Percentiles rank a stretch among this genome's conserved stretches.
These are phyloP conservation scores for Drosophila leontia DNA, from an alignment of 1,140 invertebrate species.

Conservation along the genomic window DNA sequence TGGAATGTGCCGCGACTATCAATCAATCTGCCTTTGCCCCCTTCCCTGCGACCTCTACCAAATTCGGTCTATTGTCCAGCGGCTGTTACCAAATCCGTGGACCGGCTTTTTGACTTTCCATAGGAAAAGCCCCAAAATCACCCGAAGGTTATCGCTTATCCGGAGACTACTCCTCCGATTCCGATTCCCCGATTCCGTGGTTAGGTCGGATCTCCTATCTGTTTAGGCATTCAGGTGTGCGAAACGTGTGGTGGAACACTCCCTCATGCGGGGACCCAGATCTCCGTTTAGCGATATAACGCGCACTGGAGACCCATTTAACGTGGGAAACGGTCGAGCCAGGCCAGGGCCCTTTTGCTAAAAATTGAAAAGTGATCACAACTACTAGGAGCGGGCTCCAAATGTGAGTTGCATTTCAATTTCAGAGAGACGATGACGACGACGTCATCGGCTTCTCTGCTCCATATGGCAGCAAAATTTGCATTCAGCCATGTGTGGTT, in stretches of 20 bases:
- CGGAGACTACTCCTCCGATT: slow-evolving; percentile 28
- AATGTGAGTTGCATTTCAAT: slow-evolving; percentile 74
- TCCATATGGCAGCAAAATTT: slow-evolving; percentile 73
- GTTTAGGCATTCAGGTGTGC: slow-evolving; percentile 64
- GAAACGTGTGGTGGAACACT: slow-evolving; percentile 57
- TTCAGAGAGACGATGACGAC: slow-evolving; percentile 43
- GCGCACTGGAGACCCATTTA: slow-evolving; percentile 57
- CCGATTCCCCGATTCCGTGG: slow-evolving; percentile 6
- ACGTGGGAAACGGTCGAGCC: slow-evolving; percentile 61
- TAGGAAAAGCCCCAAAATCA: slow-evolving; percentile 72
- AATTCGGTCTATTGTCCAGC: slow-evolving; percentile 59
- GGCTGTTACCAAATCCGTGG: slow-evolving; percentile 47
- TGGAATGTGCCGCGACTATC: slow-evolving; percentile 81
- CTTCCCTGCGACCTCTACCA: slow-evolving; percentile 34
- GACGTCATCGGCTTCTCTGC: slow-evolving; percentile 63
- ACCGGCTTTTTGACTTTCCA: slow-evolving; percentile 74
- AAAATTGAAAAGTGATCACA: slow-evolving; percentile 36
- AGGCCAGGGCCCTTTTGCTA: slow-evolving; percentile 59
- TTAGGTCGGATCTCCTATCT: slow-evolving; percentile 21
- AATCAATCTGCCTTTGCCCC: slow-evolving; percentile 69
- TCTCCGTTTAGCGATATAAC: slow-evolving; percentile 33
- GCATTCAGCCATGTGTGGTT: slow-evolving; percentile 61
- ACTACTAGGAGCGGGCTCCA: slow-evolving; percentile 47
- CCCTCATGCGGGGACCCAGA: slow-evolving; percentile 61
- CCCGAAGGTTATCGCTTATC: slow-evolving; percentile 64